phyloP scores from a whole-genome alignment of 2,113 vertebrate genomes.

The Nycticryphes semicollaris region DNA sequence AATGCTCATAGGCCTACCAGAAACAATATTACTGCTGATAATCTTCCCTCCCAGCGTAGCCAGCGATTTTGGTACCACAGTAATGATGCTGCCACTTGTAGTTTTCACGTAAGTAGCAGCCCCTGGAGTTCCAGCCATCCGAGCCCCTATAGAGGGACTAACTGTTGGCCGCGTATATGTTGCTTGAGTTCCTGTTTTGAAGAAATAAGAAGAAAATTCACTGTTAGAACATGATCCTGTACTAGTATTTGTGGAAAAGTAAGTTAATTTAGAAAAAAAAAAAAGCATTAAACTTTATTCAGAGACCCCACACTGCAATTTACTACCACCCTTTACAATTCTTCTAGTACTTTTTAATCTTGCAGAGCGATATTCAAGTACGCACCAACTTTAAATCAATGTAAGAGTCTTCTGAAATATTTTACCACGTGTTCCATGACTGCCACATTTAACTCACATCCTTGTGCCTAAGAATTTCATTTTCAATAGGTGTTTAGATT shows the following conservation, averaged over 20 bases:
- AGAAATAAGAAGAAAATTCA: neutral
- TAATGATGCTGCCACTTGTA: constrained; percentile 98
- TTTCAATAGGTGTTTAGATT: neutral
- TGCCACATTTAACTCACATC: neutral
- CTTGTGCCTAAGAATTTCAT: neutral
- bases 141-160: constrained; percentile 84
- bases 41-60: constrained; percentile 95
- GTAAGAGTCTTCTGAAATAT: neutral
- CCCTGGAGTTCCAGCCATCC: constrained; percentile 87
- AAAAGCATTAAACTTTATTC: neutral
- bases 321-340: neutral
- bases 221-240: neutral
- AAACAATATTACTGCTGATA: constrained; percentile 96
- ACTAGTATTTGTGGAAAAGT: neutral
- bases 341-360: neutral
- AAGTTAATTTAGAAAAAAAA: neutral
- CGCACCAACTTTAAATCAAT: neutral
- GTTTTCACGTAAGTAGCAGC: constrained; percentile 96
- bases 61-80: constrained; percentile 95
- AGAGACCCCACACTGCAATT: neutral
- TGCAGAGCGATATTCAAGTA: neutral
- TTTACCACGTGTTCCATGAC: neutral
- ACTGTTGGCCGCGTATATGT: constrained; percentile 90
- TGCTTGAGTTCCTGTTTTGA: constrained; percentile 82
- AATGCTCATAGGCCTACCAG: constrained; percentile 78